Evolutionary conservation across 2,888 invertebrate species (phyloP), one percentile per base, ranked within the genome.

Genomic region (Zygaena filipendulae): DNA sequence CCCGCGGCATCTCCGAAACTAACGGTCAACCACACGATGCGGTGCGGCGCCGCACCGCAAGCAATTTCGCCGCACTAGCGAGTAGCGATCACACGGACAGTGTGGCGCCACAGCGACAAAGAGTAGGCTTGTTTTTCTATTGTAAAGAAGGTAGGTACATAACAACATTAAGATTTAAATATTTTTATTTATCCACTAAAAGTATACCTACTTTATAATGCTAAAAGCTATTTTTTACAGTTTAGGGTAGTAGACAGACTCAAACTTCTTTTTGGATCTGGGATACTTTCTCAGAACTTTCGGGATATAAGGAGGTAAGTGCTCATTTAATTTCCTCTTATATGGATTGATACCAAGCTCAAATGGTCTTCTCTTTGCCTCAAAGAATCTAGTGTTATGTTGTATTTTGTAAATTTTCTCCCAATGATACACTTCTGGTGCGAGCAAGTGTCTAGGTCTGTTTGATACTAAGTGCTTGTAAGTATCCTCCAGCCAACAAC

Each of bases 321-420:
- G 86, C 13, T 90, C 87, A 60, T 90, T 82, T 40, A 91, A 69
- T 35, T 68, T 82, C 38, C 90, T 82, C n/a, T 74, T 61, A 47
- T 63, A 84, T 3, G 87, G 85, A 58, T 87, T 83, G 11, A 81
- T 58, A 12, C 50, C 67, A 30, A 84, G 61, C 59, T 92, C 88
- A 59, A 90, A 93, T 47, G 86, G 88, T 25, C 90, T 81, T 28
- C 84, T 72, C 44, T 81, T 87, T 4, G 87, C 75, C 27, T 92
- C 92, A 62, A 87, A 59, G 25, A 83, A 82, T 35, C 90, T 77
- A 0, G 87, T 89, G 7, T 89, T 82, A 47, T 86, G 70, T 50
- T 87, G 69, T 11, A 89, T 84, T 59, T 91, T 88, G 57, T 92
- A 95, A 38, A 95, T 88, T 39, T 83, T 83, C 53, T 94, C 92